Percentiles rank a stretch among this genome's conserved stretches.
Evolutionary conservation across 2,888 invertebrate species (phyloP).

Genomic region (Hyalella azteca): DNA sequence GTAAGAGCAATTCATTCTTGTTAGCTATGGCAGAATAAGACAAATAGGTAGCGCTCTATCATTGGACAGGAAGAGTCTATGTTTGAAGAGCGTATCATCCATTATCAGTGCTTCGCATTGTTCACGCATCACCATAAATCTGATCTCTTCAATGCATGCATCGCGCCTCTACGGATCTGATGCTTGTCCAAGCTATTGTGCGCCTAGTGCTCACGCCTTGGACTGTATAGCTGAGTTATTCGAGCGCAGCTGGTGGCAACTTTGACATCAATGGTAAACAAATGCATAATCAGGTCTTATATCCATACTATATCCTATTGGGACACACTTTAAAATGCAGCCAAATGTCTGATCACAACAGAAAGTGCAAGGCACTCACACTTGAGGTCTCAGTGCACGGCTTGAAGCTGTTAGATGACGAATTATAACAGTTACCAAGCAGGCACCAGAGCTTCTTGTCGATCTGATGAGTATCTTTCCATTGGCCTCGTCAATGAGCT

Average conservation of each 20-base stretch:
- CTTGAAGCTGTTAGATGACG: too few relatives aligned
- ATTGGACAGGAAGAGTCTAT: background rate
- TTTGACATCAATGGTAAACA: too few relatives aligned
- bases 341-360: too few relatives aligned
- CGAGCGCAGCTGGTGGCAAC: background rate
- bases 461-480: constrained; percentile 30
- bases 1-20: constrained; percentile 4
- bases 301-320: too few relatives aligned
- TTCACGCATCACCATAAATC: constrained; percentile 18
- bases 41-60: background rate
- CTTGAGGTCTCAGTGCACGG: too few relatives aligned
- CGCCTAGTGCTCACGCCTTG: background rate
- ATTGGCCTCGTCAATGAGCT: constrained; percentile 6
- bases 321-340: too few relatives aligned
- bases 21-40: background rate
- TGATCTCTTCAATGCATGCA: constrained; percentile 21
- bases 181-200: constrained; percentile 26
- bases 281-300: too few relatives aligned
- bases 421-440: background rate
- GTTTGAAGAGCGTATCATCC: background rate
- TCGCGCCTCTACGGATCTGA: background rate
- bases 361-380: too few relatives aligned
- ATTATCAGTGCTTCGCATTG: constrained; percentile 1
- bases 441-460: constrained; percentile 12
- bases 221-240: background rate